These are phyloP conservation scores for Corythaeola cristata DNA, from an alignment of 2,113 vertebrate genomes.

Conservation along the genomic window DNA sequence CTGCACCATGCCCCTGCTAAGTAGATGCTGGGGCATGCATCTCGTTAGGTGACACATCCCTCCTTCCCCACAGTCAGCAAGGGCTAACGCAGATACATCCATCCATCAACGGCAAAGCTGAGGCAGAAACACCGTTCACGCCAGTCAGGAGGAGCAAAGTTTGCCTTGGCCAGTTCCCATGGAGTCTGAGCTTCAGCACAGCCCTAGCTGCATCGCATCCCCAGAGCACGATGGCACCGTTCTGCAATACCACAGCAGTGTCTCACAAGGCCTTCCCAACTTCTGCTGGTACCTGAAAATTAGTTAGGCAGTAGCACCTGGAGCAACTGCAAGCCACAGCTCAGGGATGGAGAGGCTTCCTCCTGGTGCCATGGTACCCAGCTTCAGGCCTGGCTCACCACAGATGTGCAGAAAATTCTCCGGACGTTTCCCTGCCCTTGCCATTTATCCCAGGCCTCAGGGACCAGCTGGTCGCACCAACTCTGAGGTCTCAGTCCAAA, in stretches of 20 bases:
- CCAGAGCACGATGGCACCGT: rapidly evolving
- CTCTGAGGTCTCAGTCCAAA: neutral
- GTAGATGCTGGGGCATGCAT: neutral
- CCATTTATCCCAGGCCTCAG: neutral
- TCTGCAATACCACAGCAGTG: neutral
- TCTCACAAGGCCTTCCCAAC: neutral
- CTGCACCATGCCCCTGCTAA: neutral
- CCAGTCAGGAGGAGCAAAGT: neutral
- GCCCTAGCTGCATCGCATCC: neutral
- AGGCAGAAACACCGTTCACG: neutral
- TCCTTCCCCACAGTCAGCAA: neutral
- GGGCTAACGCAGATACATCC: neutral
- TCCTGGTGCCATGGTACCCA: neutral
- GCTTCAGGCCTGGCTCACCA: neutral
- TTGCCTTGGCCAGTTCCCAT: neutral
- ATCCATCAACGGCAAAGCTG: neutral
- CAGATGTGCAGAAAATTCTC: rapidly evolving
- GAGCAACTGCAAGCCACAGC: neutral
- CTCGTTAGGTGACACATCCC: neutral
- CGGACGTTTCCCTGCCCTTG: rapidly evolving
- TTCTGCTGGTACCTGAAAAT: neutral
- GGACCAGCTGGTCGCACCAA: neutral
- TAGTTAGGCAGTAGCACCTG: neutral
- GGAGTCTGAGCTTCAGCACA: neutral
- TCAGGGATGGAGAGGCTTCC: neutral